Percentiles rank a stretch among this genome's conserved stretches.
Conservation (phyloP, 1,140 invertebrate genomes). For the Drosophila sp. region DNA sequence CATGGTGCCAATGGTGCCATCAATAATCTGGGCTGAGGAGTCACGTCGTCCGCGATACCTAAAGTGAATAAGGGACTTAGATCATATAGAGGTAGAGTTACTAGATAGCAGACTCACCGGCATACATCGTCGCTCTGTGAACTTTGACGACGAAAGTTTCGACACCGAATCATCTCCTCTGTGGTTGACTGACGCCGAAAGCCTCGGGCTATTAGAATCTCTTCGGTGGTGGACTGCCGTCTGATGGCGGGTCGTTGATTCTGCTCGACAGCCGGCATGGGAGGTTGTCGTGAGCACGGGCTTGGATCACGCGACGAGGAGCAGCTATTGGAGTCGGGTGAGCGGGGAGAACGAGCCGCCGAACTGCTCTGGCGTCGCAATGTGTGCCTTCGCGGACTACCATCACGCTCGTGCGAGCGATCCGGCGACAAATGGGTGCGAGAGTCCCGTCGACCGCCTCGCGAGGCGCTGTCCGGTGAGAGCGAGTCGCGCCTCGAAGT, state of each 20-base stretch:
- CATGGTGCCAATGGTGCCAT: conserved; percentile 96
- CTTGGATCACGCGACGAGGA: conserved; percentile 89
- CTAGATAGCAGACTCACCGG: conserved; percentile 78
- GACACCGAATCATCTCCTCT: conserved; percentile 95
- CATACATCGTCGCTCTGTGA: conserved; percentile 91
- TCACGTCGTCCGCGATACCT: conserved; percentile 90
- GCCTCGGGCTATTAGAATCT: conserved; percentile 94
- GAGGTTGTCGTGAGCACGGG: conserved; percentile 86
- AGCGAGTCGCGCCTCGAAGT: conserved; percentile 91
- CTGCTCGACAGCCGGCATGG: conserved; percentile 85
- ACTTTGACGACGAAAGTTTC: conserved; percentile 92
- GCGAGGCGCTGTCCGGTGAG: conserved; percentile 92
- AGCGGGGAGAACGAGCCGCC: conserved; percentile 86
- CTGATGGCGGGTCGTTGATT: conserved; percentile 87
- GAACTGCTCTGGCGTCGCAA: conserved; percentile 92
- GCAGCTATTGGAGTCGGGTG: conserved; percentile 90
- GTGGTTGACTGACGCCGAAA: conserved; percentile 95
- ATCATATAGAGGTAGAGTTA: background rate
- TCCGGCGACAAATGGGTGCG: conserved; percentile 91
- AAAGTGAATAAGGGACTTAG: background rate
- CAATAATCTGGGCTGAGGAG: conserved; percentile 94
- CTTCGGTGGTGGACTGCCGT: conserved; percentile 94
- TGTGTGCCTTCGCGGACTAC: conserved; percentile 87
- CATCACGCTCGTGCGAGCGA: conserved; percentile 87
- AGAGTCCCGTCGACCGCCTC: conserved; percentile 88